Percentiles rank a stretch among this genome's conserved stretches.
Conservation (phyloP, 2,113 vertebrate species). For the Ptilorrhoa leucosticta region DNA sequence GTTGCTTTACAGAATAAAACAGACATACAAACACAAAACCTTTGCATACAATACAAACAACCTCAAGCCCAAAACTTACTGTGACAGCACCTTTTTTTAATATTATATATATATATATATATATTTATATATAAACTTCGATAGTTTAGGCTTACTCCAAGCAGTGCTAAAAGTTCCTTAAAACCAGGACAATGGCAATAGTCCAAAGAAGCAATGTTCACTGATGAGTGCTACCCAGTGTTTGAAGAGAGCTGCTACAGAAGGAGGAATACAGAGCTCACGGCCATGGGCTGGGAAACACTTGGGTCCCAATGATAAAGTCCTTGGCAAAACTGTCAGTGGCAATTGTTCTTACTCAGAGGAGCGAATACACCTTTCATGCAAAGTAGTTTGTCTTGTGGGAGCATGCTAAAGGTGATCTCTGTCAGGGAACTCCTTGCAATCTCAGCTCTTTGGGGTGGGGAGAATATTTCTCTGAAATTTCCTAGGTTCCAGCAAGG, state of each 20-base stretch:
- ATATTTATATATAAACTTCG: conserved; percentile 59
- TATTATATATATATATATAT: conserved; percentile 42
- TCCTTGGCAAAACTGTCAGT: conserved; percentile 31
- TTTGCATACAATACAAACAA: conserved; percentile 76
- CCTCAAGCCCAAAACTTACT: conserved; percentile 72
- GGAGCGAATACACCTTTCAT: not conserved
- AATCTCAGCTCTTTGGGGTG: not conserved
- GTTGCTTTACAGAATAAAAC: conserved; percentile 83
- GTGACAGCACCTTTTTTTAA: conserved; percentile 72
- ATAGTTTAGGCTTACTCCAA: conserved; percentile 71
- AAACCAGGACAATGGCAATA: conserved; percentile 56
- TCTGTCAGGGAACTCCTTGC: not conserved
- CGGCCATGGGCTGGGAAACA: not conserved
- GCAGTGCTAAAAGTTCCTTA: conserved; percentile 66
- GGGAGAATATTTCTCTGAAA: not conserved
- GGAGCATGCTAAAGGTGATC: not conserved
- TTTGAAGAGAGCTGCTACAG: conserved; percentile 4
- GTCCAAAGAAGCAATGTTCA: conserved; percentile 13
- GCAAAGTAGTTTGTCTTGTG: not conserved
- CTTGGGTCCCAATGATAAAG: not conserved
- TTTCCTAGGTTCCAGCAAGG: not conserved
- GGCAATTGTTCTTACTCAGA: not conserved
- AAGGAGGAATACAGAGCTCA: not conserved
- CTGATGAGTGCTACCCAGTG: not conserved
- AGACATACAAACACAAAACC: conserved; percentile 75